phyloP scores from a whole-genome alignment of 2,797 vertebrate species.

The Fratercula arctica region DNA sequence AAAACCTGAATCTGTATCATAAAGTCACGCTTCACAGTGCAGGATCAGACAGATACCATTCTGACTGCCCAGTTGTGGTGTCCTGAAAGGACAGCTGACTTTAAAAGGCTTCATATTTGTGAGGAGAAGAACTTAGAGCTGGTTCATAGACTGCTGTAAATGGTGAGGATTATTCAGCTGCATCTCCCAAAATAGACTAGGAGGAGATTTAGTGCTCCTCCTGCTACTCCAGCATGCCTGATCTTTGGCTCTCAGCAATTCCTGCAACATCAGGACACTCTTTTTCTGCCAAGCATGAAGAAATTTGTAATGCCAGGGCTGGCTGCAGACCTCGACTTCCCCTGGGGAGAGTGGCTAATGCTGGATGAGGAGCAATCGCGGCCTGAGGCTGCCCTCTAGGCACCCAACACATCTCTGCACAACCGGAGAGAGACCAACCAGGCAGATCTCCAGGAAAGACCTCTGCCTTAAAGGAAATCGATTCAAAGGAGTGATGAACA shows the following conservation, averaged over 20 bases:
- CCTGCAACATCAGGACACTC: not conserved
- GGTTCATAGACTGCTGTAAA: not conserved
- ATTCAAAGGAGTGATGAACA: not conserved
- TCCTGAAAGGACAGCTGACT: not conserved
- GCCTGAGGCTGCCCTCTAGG: not conserved
- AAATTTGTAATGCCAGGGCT: not conserved
- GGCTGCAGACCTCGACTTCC: not conserved
- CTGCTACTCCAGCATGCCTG: not conserved
- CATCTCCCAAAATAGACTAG: not conserved
- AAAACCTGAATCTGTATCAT: not conserved
- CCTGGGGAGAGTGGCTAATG: not conserved
- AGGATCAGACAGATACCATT: not conserved
- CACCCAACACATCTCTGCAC: not conserved
- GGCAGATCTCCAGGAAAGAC: not conserved
- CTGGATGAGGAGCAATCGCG: accelerated
- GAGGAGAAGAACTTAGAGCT: not conserved
- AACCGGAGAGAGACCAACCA: not conserved
- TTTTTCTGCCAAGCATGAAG: not conserved
- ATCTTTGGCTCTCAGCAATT: not conserved
- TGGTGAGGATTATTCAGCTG: not conserved
- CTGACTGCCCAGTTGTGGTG: not conserved
- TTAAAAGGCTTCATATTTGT: not conserved
- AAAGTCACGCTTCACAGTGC: not conserved
- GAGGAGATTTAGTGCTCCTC: not conserved
- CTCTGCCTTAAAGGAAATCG: not conserved